These are phyloP conservation scores for Anolis apletophallus DNA, from an alignment of 2,797 vertebrate species.

Conservation along the genomic window DNA sequence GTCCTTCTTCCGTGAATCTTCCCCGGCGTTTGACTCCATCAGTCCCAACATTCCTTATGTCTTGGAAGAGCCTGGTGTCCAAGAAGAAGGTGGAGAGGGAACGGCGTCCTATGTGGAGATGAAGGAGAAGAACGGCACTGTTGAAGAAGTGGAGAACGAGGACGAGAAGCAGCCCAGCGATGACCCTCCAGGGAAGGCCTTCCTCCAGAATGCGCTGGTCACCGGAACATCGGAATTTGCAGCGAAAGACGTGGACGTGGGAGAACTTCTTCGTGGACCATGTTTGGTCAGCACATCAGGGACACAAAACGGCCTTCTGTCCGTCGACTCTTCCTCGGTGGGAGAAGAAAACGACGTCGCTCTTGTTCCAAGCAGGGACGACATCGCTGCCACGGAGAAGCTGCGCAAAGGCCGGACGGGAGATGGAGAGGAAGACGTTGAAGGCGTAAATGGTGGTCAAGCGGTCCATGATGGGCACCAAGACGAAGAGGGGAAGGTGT, in stretches of 20 bases:
- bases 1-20: background rate
- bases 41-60: rapidly evolving
- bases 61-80: background rate
- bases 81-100: background rate
- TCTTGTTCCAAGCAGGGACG: rapidly evolving
- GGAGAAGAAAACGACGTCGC: background rate
- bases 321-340: rapidly evolving
- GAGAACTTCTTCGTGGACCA: background rate
- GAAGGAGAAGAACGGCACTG: rapidly evolving
- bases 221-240: slow-evolving; percentile 36
- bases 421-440: rapidly evolving
- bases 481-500: background rate
- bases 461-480: background rate
- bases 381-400: background rate
- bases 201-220: slow-evolving; percentile 36
- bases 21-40: rapidly evolving
- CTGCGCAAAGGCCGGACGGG: background rate
- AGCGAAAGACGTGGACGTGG: background rate
- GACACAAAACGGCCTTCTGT: background rate
- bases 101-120: background rate
- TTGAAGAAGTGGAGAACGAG: rapidly evolving
- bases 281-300: background rate
- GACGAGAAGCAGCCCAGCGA: rapidly evolving
- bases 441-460: background rate
- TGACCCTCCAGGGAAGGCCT: rapidly evolving